Conservation (phyloP, 1,140 invertebrate genomes). For the Dendroctonus valens region DNA sequence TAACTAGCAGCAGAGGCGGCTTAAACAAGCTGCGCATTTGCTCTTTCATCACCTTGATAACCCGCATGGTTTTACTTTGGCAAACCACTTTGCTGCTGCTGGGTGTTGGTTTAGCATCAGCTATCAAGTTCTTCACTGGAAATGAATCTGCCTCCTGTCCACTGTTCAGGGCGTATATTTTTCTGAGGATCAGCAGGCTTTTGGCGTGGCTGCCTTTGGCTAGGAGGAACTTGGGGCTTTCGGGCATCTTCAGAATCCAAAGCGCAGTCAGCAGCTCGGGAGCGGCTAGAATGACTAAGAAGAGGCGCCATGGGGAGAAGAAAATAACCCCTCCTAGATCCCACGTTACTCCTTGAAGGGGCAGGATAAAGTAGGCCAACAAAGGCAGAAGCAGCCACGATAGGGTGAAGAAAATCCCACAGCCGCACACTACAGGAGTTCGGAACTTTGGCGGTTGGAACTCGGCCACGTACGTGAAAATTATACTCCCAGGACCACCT, state of each 20-base stretch:
- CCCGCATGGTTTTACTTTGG: conserved; percentile 48
- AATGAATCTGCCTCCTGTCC: conserved; percentile 51
- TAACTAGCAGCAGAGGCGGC: conserved; percentile 56
- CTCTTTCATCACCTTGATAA: conserved; percentile 54
- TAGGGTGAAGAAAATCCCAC: conserved; percentile 61
- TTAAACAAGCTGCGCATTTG: conserved; percentile 58
- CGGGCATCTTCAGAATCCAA: conserved; percentile 60
- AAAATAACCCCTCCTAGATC: conserved; percentile 25
- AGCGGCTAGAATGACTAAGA: conserved; percentile 57
- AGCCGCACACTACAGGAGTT: conserved; percentile 59
- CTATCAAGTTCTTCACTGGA: conserved; percentile 50
- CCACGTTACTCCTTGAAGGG: conserved; percentile 40
- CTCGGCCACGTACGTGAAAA: conserved; percentile 63
- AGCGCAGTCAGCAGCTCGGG: conserved; percentile 57
- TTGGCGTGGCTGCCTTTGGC: conserved; percentile 60
- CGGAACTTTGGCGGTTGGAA: conserved; percentile 59
- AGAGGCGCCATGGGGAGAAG: conserved; percentile 59
- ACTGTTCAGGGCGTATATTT: conserved; percentile 63
- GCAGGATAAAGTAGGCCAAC: conserved; percentile 51
- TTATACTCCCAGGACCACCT: conserved; percentile 51
- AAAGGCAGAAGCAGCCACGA: conserved; percentile 64
- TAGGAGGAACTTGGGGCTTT: conserved; percentile 76
- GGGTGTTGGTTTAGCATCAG: conserved; percentile 7
- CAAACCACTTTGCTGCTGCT: conserved; percentile 20
- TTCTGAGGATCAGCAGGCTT: conserved; percentile 59